A percentile compares a stretch with the other conserved stretches of the same genome.
Conservation (phyloP, 2,797 vertebrate genomes). For the Novumbra hubbsi region DNA sequence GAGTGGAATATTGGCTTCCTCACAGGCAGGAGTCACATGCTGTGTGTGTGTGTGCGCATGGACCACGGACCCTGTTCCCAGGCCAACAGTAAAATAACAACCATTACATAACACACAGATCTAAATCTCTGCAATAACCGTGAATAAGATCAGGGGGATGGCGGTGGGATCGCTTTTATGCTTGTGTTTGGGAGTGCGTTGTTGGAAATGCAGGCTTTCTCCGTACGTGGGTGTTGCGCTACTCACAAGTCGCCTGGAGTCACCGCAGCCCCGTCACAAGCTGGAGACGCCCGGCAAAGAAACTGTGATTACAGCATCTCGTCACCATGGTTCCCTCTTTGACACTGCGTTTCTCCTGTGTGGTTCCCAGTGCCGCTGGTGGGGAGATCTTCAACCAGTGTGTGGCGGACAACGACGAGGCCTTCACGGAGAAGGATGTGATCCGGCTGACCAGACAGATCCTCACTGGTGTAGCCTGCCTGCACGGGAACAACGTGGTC, state of each 20-base stretch:
- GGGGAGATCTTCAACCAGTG: slow-evolving; percentile 85
- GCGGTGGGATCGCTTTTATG: slow-evolving; percentile 28
- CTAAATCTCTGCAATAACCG: slow-evolving; percentile 17
- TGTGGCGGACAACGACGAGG: slow-evolving; percentile 79
- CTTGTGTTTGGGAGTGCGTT: not conserved
- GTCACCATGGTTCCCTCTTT: slow-evolving; percentile 16
- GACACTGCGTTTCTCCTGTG: slow-evolving; percentile 28
- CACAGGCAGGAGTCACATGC: slow-evolving; percentile 12
- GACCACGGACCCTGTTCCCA: slow-evolving; percentile 41
- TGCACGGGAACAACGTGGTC: slow-evolving; percentile 79
- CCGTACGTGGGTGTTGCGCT: not conserved
- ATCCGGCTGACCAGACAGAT: slow-evolving; percentile 80
- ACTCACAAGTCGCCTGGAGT: slow-evolving; percentile 35
- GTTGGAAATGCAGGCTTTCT: no score
- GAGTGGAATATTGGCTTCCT: slow-evolving; percentile 10
- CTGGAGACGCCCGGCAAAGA: no score
- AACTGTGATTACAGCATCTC: slow-evolving; percentile 26
- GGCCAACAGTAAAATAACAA: slow-evolving; percentile 43
- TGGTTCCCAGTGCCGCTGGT: slow-evolving; percentile 75
- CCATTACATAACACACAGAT: slow-evolving; percentile 38
- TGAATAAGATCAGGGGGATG: slow-evolving; percentile 9
- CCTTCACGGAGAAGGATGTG: slow-evolving; percentile 82
- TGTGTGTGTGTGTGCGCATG: slow-evolving; percentile 41
- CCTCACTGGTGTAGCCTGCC: slow-evolving; percentile 75
- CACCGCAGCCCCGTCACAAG: slow-evolving; percentile 39